Conservation (phyloP, 2,888 invertebrate genomes). For the Parthenolecanium corni region DNA sequence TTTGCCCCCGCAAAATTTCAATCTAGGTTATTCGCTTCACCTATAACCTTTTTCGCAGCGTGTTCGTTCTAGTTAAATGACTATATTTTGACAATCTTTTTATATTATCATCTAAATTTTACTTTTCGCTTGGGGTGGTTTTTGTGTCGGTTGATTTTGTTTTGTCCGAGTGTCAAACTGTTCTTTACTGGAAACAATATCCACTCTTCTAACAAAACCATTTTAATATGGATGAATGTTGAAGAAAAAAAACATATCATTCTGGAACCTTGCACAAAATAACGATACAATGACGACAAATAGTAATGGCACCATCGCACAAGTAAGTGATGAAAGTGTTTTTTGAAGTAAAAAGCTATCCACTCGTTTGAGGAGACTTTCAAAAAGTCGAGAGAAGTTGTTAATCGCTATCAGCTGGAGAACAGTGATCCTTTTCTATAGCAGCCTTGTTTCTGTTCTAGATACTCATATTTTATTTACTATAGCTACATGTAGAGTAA, state of each 20-base stretch:
- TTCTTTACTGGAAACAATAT: not conserved
- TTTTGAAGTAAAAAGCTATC: not conserved
- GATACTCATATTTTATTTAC: too few relatives aligned
- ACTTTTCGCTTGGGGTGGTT: not conserved
- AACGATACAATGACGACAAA: constrained; percentile 23
- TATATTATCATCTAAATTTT: too few relatives aligned
- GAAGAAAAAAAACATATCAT: not conserved
- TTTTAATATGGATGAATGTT: constrained; percentile 11
- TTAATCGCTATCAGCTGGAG: too few relatives aligned
- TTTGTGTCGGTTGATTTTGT: not conserved
- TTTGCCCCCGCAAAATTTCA: constrained; percentile 11
- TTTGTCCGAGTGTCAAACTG: not conserved
- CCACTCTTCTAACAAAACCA: not conserved
- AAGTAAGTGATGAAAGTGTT: constrained; percentile 6
- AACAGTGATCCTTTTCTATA: too few relatives aligned
- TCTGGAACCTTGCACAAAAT: not conserved
- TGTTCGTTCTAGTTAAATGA: constrained; percentile 14
- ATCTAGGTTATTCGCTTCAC: constrained; percentile 26
- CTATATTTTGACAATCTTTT: constrained; percentile 5
- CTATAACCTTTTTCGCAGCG: constrained; percentile 22
- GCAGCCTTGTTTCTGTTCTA: too few relatives aligned
- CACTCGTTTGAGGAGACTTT: not conserved
- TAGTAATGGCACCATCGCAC: constrained; percentile 23
- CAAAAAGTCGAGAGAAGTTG: too few relatives aligned
- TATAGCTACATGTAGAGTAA: too few relatives aligned